These are phyloP conservation scores for Corvus hawaiiensis DNA, from an alignment of 2,113 vertebrate species.

Conservation along the genomic window DNA sequence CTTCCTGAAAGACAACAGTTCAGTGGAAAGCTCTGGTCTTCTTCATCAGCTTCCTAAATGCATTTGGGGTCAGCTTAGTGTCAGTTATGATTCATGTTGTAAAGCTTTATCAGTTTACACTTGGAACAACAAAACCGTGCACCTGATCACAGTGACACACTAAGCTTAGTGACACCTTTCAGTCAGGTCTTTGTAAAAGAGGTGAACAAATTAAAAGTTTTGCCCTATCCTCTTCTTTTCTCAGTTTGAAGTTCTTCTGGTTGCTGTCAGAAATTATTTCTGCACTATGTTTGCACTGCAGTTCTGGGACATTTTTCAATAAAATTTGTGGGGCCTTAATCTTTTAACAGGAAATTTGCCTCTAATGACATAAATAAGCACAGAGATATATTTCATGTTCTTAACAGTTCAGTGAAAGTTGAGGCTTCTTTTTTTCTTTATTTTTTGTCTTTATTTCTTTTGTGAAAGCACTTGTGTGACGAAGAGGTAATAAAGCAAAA, in stretches of 20 bases:
- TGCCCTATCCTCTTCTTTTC: background rate
- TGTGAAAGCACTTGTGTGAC: background rate
- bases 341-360: background rate
- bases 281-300: background rate
- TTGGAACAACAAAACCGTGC: background rate
- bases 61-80: conserved; percentile 30
- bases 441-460: background rate
- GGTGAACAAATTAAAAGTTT: conserved; percentile 42
- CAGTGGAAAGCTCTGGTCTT: background rate
- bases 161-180: background rate
- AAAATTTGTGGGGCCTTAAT: background rate
- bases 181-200: background rate
- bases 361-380: background rate
- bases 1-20: conserved; percentile 13
- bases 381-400: background rate
- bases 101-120: conserved; percentile 44
- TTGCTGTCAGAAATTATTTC: background rate
- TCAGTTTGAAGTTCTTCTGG: background rate
- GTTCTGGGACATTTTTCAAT: background rate
- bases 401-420: background rate
- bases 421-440: background rate
- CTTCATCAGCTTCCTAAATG: conserved; percentile 48
- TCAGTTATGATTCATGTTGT: conserved; percentile 48
- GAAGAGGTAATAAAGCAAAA: background rate
- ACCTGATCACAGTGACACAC: background rate